Evolutionary conservation across 2,797 vertebrate species (phyloP), one percentile per base, ranked within the genome.

Genomic region (Trematomus bernacchii): DNA sequence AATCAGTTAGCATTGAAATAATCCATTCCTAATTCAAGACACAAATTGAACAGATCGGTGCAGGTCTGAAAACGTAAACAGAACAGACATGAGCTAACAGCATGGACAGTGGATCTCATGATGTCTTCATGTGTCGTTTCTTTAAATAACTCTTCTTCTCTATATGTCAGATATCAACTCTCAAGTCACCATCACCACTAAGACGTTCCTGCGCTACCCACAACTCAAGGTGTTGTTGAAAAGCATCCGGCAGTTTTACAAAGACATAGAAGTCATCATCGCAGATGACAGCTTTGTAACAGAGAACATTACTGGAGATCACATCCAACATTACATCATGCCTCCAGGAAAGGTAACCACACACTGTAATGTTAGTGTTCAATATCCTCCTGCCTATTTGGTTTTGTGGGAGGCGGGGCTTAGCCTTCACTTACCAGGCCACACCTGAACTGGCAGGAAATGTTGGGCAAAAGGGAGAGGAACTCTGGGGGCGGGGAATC

Each of bases 341-440:
- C 95, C 95, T 8, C 95, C 92, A 18, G 91, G 90, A 55, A 93
- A 95, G 94, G 95, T 96, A 89, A 2, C 48, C 8, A 57, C 51
- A 58, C 37, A 48, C 21, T 21, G 21, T 21, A 21, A 21, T 21
- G 21, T 21, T 21, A 21, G 21, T 21, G 21, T 21, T 21, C 21
- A 21, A 21, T 21, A 21, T 21, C 21, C 21, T 21, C 21, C 21
- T 21, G 21, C 21, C 21, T 21, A 21, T 21, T 21, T 21, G 21
- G 21, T 21, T 21, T 21, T 21, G 21, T 21, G 21, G 21, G 21
- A 21, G 21, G 21, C 21, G 21, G 21, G 21, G 21, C 21, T 21
- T 21, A 21, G 21, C 21, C 2, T 21, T 2, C 21, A 21, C 21
- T 2, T 21, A 21, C 21, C 21, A 21, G 21, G 21, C 21, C 21